Base-by-base conservation (phyloP, 2,113 vertebrate genomes). In the Orcinus orca region DNA sequence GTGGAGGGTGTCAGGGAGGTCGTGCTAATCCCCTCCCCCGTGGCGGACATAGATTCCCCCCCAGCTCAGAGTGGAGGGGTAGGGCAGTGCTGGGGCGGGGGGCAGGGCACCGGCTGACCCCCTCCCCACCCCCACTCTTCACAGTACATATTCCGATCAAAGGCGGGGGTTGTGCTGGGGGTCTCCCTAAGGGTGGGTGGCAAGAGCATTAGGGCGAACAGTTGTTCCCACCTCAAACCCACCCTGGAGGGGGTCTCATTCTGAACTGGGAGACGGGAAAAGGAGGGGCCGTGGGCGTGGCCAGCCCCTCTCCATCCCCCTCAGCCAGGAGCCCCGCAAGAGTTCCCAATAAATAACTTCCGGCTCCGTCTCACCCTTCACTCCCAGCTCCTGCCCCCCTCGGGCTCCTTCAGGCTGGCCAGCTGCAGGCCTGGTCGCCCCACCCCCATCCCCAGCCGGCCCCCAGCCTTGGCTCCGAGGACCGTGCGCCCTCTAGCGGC, bases 401-500 rank as follows among this genome's bases (percentile, higher is more conserved):
- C 33, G 13, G 33, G 50, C 33, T 74, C 90, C 58, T 50, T 38
- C 67, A 12, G 79, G 76, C 60, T 26, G 20, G 79, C 88, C 53
- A 18, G 26, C 47, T 25, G 73, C 86, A 41, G 60, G 62, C 38
- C 18, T 6, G 55, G 25, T 17, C 31, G 38, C 73, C 20, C 41
- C 20, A 11, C n/a, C 44, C 55, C 31, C 6, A 8, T 18, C 36
- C 41, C 25, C 25, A 29, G 79, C 38, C 41, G 13, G 68, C 29
- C 53, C 87, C 81, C 87, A 17, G 65, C 63, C 60, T 62, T 82
- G 74, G 63, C 74, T 97, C 60, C 26, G n/a, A 89, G 67, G 79
- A 36, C 80, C 25, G 85, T 73, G 67, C 44, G 31, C 41, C 82
- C 77, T 65, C 95, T 98, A 98, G 97, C 99, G 99, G 95, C 99